Percentiles rank a stretch among this genome's conserved stretches.
These are phyloP conservation scores for Scaptomyza graminum DNA, from an alignment of 1,140 invertebrate genomes.

Conservation along the genomic window DNA sequence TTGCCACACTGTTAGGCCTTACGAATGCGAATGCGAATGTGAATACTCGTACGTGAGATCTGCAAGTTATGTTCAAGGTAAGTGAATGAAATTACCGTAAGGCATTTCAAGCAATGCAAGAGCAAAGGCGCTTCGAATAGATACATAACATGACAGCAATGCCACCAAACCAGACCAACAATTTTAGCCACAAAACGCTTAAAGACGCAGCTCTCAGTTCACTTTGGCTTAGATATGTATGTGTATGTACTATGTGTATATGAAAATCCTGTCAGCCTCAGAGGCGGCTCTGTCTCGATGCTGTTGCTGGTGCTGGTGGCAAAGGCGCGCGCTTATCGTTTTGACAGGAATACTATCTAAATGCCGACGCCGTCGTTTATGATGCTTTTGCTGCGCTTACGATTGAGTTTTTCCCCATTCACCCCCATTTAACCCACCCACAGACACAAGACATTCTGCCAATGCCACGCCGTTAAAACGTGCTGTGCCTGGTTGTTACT, in stretches of 20 bases:
- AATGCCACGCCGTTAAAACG: constrained; percentile 71
- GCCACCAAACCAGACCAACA: constrained; percentile 30
- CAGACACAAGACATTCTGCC: constrained; percentile 1
- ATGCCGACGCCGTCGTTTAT: constrained; percentile 79
- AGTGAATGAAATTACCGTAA: constrained; percentile 83
- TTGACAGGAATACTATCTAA: constrained; percentile 78
- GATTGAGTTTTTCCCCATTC: constrained; percentile 71
- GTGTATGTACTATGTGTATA: too few species aligned
- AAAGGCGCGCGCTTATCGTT: constrained; percentile 75
- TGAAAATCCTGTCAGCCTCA: constrained; percentile 63
- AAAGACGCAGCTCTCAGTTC: constrained; percentile 68
- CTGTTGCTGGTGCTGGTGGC: constrained; percentile 1
- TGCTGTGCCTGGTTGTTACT: constrained; percentile 81
- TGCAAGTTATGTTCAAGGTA: constrained; percentile 82
- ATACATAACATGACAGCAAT: constrained; percentile 83
- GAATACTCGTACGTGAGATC: constrained; percentile 75
- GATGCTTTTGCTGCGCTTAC: constrained; percentile 78
- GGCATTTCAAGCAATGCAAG: constrained; percentile 80
- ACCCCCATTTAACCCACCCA: neutral
- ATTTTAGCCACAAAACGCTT: constrained; percentile 72
- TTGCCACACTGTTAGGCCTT: constrained; percentile 10
- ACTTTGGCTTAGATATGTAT: constrained; percentile 57
- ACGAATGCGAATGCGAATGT: constrained; percentile 42
- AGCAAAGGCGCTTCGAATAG: constrained; percentile 66
- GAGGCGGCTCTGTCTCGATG: neutral